These are phyloP conservation scores for Aurelia sp. DNA, from an alignment of 30 jellyfish, hydroid and myxozoan species.

Conservation along the genomic window DNA sequence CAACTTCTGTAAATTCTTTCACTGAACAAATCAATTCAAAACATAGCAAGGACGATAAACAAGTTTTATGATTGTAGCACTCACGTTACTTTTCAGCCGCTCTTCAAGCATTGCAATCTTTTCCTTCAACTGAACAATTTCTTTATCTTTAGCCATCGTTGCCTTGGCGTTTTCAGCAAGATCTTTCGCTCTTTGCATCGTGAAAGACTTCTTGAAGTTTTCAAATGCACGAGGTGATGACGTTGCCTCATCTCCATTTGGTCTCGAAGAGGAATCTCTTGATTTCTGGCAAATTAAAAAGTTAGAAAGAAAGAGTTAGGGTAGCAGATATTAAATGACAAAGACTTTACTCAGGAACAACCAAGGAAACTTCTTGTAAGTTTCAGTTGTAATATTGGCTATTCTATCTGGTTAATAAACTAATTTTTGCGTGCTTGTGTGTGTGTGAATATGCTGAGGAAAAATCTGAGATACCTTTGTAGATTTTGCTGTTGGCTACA, in stretches of 20 bases:
- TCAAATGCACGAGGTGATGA: constrained; percentile 62
- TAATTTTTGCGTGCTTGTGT: too few species aligned
- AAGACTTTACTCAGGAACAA: too few species aligned
- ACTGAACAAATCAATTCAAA: too few species aligned
- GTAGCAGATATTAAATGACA: too few species aligned
- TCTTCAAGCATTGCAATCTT: constrained; percentile 46
- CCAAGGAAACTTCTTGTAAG: too few species aligned
- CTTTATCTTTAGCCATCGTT: constrained; percentile 78
- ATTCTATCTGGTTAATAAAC: too few species aligned
- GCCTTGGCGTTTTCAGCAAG: constrained; percentile 88
- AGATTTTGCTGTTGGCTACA: too few species aligned
- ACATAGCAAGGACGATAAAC: too few species aligned
- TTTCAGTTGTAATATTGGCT: too few species aligned
- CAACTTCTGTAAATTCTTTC: too few species aligned
- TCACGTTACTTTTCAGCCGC: neutral
- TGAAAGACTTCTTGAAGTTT: constrained; percentile 74
- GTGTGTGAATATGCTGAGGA: too few species aligned
- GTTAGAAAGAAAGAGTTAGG: neutral
- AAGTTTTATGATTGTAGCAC: neutral
- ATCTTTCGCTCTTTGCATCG: constrained; percentile 91
- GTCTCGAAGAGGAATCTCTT: constrained; percentile 10
- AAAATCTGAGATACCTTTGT: too few species aligned
- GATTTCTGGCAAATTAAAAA: constrained; percentile 27
- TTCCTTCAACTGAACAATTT: constrained; percentile 57
- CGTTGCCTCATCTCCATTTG: neutral